Conservation (phyloP, 2,888 invertebrate species). For the Myathropa florea region DNA sequence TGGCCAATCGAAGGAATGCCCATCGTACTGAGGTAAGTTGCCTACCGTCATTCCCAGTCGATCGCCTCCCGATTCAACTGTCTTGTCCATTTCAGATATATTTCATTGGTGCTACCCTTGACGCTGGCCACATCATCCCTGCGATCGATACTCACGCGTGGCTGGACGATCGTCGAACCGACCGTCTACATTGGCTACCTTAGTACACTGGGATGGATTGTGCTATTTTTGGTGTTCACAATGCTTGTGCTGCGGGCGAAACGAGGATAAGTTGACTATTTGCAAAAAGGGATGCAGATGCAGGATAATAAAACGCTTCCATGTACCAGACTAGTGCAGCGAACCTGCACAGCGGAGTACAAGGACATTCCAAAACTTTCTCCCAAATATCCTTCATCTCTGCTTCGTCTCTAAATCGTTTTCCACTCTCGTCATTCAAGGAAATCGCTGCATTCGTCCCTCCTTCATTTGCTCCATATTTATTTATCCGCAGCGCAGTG, state of each 20-base stretch:
- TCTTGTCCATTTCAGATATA: constrained; percentile 82
- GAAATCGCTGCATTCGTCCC: constrained; percentile 51
- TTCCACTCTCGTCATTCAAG: constrained; percentile 39
- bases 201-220: constrained; percentile 92
- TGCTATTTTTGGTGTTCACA: constrained; percentile 89
- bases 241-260: constrained; percentile 90
- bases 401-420: constrained; percentile 6
- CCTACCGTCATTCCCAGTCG: background rate
- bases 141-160: constrained; percentile 92
- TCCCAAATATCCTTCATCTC: constrained; percentile 16
- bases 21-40: constrained; percentile 84
- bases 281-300: constrained; percentile 13
- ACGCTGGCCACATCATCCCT: constrained; percentile 96
- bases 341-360: constrained; percentile 13
- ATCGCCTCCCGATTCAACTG: background rate
- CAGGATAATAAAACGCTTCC: constrained; percentile 25
- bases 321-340: constrained; percentile 31
- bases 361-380: constrained; percentile 31
- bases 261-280: constrained; percentile 83
- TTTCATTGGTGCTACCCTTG: constrained; percentile 91
- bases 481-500: constrained; percentile 70
- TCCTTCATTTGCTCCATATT: constrained; percentile 68
- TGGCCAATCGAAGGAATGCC: constrained; percentile 99
- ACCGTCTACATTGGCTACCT: constrained; percentile 94
- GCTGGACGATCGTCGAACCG: constrained; percentile 90